Base-by-base conservation (phyloP, 2,113 vertebrate species). In the Hippoglossus stenolepis region DNA sequence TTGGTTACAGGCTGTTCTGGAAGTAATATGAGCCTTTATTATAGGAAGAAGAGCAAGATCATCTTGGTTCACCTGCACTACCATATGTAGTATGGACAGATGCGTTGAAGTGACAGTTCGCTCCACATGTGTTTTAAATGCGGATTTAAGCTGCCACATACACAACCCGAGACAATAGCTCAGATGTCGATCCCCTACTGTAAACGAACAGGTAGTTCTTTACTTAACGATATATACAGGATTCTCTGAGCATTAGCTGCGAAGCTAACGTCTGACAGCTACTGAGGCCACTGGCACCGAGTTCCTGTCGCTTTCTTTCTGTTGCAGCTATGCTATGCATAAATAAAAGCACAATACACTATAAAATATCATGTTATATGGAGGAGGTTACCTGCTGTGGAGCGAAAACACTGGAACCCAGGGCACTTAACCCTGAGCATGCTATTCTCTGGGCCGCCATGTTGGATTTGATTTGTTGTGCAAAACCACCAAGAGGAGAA, bases 401-500 rank as follows among this genome's bases (percentile, higher is more conserved):
- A 61, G 80, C 72, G 20, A 49, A 84, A 24, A 93, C 58, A 3
- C 90, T 71, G 9, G 91, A 86, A 54, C 90, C 85, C 74, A 95
- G 82, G 66, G 84, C 77, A 65, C 88, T 88, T 31, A 93, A 59
- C 12, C 94, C 93, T 1, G 89, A 57, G 74, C 87, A 91, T 79
- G 87, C 26, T 78, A 87, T 6, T 20, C 83, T 84, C 58, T 54
- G 80, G 1, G 87, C 83, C n/a, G 94, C 93, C 94, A 95, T 94
- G 20, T 91, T 93, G 72, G 20, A 67, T 71, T 57, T 47, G 10
- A 20, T 17, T 1, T 26, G 21, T 56, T 76, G 31, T 13, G 0
- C 14, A 31, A 65, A 58, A 72, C 17, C 63, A 56, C 54, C 18
- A 3, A 60, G 1, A 43, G 7, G 2, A 56, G 13, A 20, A 0